Evolutionary conservation across 2,113 vertebrate species (phyloP), one percentile per base, ranked within the genome.

Genomic region (Lathamus discolor): DNA sequence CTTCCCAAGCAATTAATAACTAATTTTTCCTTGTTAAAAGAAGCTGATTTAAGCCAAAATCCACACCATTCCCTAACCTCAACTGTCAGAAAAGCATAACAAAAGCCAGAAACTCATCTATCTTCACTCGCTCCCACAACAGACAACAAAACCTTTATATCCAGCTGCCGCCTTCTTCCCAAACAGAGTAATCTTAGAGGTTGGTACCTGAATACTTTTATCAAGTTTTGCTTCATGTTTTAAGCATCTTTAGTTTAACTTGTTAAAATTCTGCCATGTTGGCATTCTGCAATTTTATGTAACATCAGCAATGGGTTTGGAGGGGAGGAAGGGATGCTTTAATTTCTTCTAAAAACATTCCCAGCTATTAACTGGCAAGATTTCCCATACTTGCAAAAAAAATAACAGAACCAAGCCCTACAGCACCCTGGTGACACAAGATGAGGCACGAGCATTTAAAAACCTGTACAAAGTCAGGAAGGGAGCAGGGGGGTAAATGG

Each of bases 1-100:
- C 62, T 84, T 92, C 62, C 54, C 16, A 13, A 95, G 80, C 18
- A 96, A 93, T 83, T 89, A 95, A 92, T 90, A 90, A 82, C 76
- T 73, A 84, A 41, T 69, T 90, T 88, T 82, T 82, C 44, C 86
- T 76, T 80, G 49, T 69, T 84, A 86, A 93, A 63, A 76, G 37
- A 82, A 76, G 41, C n/a, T 85, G 48, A 61, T 84, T 89, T 87
- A 86, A 94, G 83, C 57, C 80, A 76, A 94, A 93, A 79, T 92
- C 52, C 67, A 57, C 81, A 94, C 64, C 1, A 73, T 85, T 84
- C 67, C 57, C 46, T 66, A 91, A 93, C 55, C 57, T 79, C 66
- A 84, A 69, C 35, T 82, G 22, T 28, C 57, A 92, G 51, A 89
- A 88, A 76, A 86, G 31, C 28, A 6, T 61, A 69, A 88, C 46